Conservation (phyloP, 2,797 vertebrate species). For the Lates japonicus region DNA sequence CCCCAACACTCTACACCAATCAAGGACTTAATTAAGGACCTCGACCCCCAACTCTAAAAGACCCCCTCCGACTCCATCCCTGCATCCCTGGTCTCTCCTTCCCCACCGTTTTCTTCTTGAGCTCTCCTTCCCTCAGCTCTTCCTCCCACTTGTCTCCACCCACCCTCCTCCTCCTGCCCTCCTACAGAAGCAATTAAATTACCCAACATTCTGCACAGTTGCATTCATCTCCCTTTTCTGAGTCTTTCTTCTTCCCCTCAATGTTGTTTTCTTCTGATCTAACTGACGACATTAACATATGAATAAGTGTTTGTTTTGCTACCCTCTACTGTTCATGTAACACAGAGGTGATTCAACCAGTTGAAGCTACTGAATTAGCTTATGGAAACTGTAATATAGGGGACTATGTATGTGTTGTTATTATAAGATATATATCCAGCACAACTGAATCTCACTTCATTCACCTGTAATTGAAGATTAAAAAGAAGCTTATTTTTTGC, state of each 20-base stretch:
- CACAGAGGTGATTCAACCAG: not conserved
- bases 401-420: not conserved
- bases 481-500: too few relatives aligned
- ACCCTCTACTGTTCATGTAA: not conserved
- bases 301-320: constrained; percentile 18
- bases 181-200: not conserved
- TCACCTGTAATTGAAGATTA: too few relatives aligned
- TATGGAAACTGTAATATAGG: not conserved
- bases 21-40: constrained; percentile 11
- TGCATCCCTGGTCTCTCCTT: not conserved
- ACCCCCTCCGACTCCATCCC: not conserved
- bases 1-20: not conserved
- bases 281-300: not conserved
- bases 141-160: not conserved
- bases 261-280: not conserved
- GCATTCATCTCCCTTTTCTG: not conserved
- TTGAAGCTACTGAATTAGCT: not conserved
- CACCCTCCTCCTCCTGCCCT: not conserved
- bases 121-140: not conserved
- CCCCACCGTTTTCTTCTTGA: not conserved
- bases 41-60: not conserved
- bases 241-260: not conserved
- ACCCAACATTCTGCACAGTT: not conserved
- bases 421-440: not conserved
- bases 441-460: not conserved